Conservation (phyloP, 1,140 invertebrate genomes). For the Caenorhabditis elegans region WBcel235 BX284603.4:6436501-6437000, state of each 20-base stretch:
- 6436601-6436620: background rate
- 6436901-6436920: slow-evolving; percentile 81
- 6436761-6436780: slow-evolving; percentile 84
- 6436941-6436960: background rate
- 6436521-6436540: background rate
- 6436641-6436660: slow-evolving; percentile 35
- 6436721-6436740: slow-evolving; percentile 81
- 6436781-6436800: slow-evolving; percentile 88
- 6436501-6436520: background rate
- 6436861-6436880: slow-evolving; percentile 84
- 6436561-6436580: too few relatives aligned
- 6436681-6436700: slow-evolving; percentile 3
- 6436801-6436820: slow-evolving; percentile 88
- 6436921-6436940: slow-evolving; percentile 80
- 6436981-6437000: slow-evolving; percentile 79
- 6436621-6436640: slow-evolving; percentile 27
- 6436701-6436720: slow-evolving; percentile 72
- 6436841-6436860: slow-evolving; percentile 79
- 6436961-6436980: background rate
- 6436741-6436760: slow-evolving; percentile 83
- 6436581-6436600: too few relatives aligned
- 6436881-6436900: slow-evolving; percentile 84
- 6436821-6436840: slow-evolving; percentile 85
- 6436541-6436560: too few relatives aligned
- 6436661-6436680: slow-evolving; percentile 35